A percentile compares a stretch with the other conserved stretches of the same genome.
Evolutionary conservation across 2,797 vertebrate species (phyloP).

Genomic region (Diglossa cyanea): DNA sequence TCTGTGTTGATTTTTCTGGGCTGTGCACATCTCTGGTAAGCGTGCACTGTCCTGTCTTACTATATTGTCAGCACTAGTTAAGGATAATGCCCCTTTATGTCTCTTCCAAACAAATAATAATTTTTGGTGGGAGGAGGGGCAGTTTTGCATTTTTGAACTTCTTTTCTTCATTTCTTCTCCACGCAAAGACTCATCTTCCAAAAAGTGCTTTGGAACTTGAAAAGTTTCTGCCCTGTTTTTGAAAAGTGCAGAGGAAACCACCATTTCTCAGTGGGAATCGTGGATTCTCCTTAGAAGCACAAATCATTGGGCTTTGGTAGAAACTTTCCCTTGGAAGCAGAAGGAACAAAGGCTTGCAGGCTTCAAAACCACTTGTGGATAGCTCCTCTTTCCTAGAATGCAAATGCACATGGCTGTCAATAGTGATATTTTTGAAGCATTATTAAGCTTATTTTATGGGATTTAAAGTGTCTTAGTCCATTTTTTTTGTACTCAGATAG

Average conservation of each 20-base stretch:
- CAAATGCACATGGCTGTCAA: background rate
- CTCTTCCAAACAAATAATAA: background rate
- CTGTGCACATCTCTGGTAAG: background rate
- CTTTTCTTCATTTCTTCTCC: background rate
- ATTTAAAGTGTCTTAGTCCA: background rate
- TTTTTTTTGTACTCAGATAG: background rate
- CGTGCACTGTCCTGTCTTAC: background rate
- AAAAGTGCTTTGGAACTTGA: background rate
- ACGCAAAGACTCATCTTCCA: background rate
- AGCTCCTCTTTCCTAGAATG: background rate
- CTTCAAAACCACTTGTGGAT: background rate
- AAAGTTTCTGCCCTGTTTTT: background rate
- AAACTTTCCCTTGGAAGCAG: background rate
- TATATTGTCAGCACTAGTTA: background rate
- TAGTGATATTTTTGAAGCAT: background rate
- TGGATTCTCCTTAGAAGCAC: background rate
- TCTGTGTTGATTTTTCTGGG: background rate
- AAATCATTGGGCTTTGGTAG: background rate
- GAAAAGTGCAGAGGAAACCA: background rate
- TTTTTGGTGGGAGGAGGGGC: background rate
- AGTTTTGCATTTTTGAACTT: background rate
- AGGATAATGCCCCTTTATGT: background rate
- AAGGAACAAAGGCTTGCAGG: slow-evolving; percentile 11
- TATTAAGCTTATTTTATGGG: slow-evolving; percentile 4
- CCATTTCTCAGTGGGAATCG: background rate